Evolutionary conservation across 2,797 vertebrate genomes (phyloP).

Genomic region (Neomorphus geoffroyi): DNA sequence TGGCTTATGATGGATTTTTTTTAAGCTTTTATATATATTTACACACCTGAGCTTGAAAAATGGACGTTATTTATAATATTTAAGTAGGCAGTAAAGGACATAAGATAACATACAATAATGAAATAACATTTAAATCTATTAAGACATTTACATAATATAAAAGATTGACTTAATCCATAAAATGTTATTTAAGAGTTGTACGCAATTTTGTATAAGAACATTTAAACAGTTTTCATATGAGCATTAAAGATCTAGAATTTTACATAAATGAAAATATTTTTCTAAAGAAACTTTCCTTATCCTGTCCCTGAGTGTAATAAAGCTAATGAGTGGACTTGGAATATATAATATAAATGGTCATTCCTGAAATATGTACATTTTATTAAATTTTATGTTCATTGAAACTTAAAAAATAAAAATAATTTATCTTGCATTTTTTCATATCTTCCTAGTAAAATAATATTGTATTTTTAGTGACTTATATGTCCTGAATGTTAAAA

Average conservation of each 20-base stretch:
- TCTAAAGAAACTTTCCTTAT: neutral
- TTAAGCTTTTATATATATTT: neutral
- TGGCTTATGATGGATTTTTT: neutral
- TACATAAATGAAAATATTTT: neutral
- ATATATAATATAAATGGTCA: neutral
- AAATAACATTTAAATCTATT: neutral
- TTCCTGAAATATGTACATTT: neutral
- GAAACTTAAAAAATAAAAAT: neutral
- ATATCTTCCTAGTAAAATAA: neutral
- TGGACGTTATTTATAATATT: neutral
- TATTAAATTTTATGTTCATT: neutral
- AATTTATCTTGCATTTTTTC: neutral
- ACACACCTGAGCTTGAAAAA: neutral
- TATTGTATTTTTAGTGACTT: neutral
- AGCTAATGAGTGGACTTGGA: neutral
- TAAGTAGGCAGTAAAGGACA: neutral
- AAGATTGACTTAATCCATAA: neutral
- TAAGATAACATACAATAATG: neutral
- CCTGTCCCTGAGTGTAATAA: neutral
- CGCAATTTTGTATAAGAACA: neutral
- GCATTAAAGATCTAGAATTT: neutral
- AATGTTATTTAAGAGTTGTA: neutral
- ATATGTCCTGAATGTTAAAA: neutral
- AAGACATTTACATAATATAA: neutral
- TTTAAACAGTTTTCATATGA: neutral